Conservation (phyloP, 2,888 invertebrate genomes). For the Trachelus troglodyta region DNA sequence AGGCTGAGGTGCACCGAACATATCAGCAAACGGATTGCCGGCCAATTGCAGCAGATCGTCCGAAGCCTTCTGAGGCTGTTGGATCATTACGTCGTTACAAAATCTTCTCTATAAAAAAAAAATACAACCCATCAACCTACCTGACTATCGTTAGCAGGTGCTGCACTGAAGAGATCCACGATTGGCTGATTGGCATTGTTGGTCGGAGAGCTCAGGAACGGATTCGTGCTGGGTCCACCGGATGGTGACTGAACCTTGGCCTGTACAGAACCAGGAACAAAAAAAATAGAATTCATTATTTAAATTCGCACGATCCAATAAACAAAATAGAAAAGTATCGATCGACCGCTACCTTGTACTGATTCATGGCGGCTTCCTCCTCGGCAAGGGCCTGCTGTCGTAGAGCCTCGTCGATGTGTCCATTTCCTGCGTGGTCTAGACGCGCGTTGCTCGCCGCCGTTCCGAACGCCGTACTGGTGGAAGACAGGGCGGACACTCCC, state of each 20-base stretch:
- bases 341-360: constrained; percentile 82
- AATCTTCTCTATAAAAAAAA: background rate
- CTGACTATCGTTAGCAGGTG: constrained; percentile 63
- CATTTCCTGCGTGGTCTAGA: constrained; percentile 76
- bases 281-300: constrained; percentile 1
- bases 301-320: background rate
- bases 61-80: constrained; percentile 75
- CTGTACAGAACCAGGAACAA: constrained; percentile 59
- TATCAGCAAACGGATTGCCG: constrained; percentile 92
- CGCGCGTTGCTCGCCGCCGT: constrained; percentile 82
- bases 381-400: constrained; percentile 91
- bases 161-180: constrained; percentile 82
- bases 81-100: constrained; percentile 9
- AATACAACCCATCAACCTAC: constrained; percentile 33
- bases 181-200: constrained; percentile 71
- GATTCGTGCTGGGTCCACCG: constrained; percentile 80
- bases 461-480: constrained; percentile 90
- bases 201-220: constrained; percentile 83
- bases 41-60: constrained; percentile 86
- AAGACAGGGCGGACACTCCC: constrained; percentile 88
- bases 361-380: constrained; percentile 95
- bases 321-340: background rate
- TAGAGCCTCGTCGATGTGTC: constrained; percentile 85
- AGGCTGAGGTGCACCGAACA: constrained; percentile 72
- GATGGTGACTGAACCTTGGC: constrained; percentile 84